Percentiles rank a stretch among this genome's conserved stretches.
These are phyloP conservation scores for Rhingia campestris DNA, from an alignment of 2,888 invertebrate genomes.

Conservation along the genomic window DNA sequence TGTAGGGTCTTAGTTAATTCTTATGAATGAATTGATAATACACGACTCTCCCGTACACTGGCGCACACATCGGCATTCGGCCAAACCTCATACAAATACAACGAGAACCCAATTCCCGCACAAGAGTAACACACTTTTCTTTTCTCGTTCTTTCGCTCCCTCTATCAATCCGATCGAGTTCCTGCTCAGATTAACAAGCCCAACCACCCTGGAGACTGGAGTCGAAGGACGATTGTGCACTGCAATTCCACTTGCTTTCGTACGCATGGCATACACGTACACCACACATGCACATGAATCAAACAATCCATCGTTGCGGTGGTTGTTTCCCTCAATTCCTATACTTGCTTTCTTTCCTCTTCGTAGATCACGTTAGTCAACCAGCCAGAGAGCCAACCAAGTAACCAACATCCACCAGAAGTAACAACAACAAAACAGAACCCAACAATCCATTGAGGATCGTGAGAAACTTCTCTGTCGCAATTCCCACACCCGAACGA, in stretches of 20 bases:
- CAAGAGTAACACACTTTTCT: conserved; percentile 66
- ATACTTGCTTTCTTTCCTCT: conserved; percentile 51
- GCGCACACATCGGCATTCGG: conserved; percentile 11
- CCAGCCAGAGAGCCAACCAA: too few species aligned
- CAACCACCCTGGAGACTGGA: background rate
- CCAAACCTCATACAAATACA: background rate
- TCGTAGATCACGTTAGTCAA: conserved; percentile 48
- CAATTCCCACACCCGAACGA: conserved; percentile 81
- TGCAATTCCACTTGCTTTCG: conserved; percentile 16
- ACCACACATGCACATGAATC: conserved; percentile 39
- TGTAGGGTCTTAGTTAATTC: conserved; percentile 16
- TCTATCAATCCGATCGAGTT: conserved; percentile 11
- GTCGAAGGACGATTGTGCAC: conserved; percentile 8
- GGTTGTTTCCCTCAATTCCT: conserved; percentile 54
- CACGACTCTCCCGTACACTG: background rate
- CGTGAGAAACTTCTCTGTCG: conserved; percentile 82
- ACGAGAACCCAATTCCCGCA: conserved; percentile 49
- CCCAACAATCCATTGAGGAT: conserved; percentile 77
- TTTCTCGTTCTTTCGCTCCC: background rate
- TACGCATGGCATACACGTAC: conserved; percentile 52
- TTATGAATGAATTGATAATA: conserved; percentile 36
- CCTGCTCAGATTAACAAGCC: background rate
- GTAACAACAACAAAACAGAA: conserved; percentile 55
- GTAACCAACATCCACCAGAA: conserved; percentile 41
- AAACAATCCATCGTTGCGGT: conserved; percentile 26